phyloP scores from a whole-genome alignment of 2,888 invertebrate species.

The Sarcophaga variegata region DNA sequence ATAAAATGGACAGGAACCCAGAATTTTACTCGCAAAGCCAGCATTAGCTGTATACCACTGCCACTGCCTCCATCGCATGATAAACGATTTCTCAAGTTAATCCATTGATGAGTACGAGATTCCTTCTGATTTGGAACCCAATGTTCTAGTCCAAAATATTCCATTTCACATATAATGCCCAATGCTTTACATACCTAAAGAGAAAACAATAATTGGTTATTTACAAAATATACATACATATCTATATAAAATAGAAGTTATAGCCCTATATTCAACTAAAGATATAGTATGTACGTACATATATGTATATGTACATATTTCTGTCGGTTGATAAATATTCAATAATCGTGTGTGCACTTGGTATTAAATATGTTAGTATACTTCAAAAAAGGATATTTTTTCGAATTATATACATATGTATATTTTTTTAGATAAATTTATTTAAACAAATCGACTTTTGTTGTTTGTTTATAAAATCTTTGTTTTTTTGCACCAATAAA shows the following conservation, averaged over 20 bases:
- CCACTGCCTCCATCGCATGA: constrained; percentile 78
- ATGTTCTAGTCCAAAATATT: constrained; percentile 92
- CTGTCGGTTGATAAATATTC: background rate
- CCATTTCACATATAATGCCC: constrained; percentile 91
- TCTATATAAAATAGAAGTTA: background rate
- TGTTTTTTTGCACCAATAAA: no score
- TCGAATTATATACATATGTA: no score
- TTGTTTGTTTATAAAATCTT: no score
- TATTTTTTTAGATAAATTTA: no score
- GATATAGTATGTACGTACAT: background rate
- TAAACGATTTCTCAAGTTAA: constrained; percentile 89
- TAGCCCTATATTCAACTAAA: no score
- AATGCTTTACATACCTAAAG: constrained; percentile 91
- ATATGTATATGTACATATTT: background rate
- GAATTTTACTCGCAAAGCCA: constrained; percentile 88
- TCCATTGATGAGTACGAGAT: constrained; percentile 90
- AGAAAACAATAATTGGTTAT: constrained; percentile 44
- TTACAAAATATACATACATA: background rate
- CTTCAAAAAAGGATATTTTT: no score
- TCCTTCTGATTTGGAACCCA: constrained; percentile 82
- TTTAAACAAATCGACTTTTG: no score
- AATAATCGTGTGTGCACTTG: background rate
- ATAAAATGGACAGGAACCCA: constrained; percentile 95
- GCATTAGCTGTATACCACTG: constrained; percentile 78
- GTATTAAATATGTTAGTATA: background rate